A percentile compares a stretch with the other conserved stretches of the same genome.
Conservation (phyloP, 2,113 vertebrate species). For the Myodes glareolus region DNA sequence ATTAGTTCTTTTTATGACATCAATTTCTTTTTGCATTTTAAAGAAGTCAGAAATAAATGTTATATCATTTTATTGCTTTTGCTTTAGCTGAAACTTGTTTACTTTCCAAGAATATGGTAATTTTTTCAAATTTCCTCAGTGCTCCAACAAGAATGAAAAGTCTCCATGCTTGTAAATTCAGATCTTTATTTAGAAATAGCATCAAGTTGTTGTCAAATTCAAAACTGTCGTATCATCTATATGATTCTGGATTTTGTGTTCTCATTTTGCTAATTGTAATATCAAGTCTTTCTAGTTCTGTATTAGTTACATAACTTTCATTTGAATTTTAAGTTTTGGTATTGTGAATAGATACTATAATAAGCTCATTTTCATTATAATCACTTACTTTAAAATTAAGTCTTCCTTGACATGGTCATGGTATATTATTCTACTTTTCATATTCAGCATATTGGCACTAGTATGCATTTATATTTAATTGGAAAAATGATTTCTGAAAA, state of each 20-base stretch:
- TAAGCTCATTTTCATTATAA: background rate
- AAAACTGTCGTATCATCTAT: background rate
- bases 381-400: background rate
- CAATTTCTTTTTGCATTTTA: background rate
- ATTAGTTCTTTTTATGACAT: background rate
- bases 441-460: background rate
- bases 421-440: background rate
- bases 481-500: background rate
- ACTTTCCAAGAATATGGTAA: background rate
- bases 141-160: background rate
- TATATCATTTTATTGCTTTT: background rate
- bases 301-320: background rate
- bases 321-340: background rate
- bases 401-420: fast-evolving
- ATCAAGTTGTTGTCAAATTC: background rate
- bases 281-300: background rate
- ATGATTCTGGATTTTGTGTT: background rate
- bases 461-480: background rate
- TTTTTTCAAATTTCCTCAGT: background rate
- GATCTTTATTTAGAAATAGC: background rate
- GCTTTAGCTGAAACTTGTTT: background rate
- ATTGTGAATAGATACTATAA: background rate
- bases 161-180: background rate
- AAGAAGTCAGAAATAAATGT: background rate
- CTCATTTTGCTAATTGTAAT: background rate